These are phyloP conservation scores for Alviniconcha strummeri DNA, from an alignment of 2,888 invertebrate genomes.

Conservation along the genomic window DNA sequence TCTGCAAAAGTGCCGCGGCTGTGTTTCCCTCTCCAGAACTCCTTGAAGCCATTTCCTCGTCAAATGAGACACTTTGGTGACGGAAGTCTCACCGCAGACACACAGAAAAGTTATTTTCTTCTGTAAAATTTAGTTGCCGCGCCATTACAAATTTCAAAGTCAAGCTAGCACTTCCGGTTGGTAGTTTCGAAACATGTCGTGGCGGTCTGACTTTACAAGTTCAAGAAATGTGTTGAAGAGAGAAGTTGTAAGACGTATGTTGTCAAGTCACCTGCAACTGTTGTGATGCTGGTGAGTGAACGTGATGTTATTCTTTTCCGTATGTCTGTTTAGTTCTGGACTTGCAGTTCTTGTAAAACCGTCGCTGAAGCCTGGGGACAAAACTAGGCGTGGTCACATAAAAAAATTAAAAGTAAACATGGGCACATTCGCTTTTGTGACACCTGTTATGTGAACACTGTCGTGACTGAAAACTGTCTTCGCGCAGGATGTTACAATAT, in stretches of 20 bases:
- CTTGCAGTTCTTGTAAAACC: no score
- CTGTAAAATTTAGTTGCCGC: constrained; percentile 28
- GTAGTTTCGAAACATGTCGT: constrained; percentile 31
- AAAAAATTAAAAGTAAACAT: no score
- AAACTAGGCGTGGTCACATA: no score
- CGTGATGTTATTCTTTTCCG: no score
- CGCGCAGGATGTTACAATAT: no score
- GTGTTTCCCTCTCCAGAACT: constrained; percentile 28
- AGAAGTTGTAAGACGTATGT: not conserved
- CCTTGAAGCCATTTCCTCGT: constrained; percentile 14
- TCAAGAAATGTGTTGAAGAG: not conserved
- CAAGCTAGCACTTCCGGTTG: constrained; percentile 24
- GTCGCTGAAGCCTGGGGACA: no score
- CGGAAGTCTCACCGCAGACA: not conserved
- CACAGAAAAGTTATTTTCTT: not conserved
- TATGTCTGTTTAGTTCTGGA: no score
- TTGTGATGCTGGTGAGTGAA: constrained; percentile 33
- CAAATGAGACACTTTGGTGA: not conserved
- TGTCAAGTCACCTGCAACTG: not conserved
- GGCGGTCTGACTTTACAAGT: not conserved
- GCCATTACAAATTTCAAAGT: constrained; percentile 22
- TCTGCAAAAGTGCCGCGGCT: constrained; percentile 48
- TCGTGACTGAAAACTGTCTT: no score
- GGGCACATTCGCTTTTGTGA: no score
- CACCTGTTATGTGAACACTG: no score